A percentile compares a stretch with the other conserved stretches of the same genome.
Conservation (phyloP, 2,888 invertebrate genomes). For the Acanthosoma haemorrhoidale region DNA sequence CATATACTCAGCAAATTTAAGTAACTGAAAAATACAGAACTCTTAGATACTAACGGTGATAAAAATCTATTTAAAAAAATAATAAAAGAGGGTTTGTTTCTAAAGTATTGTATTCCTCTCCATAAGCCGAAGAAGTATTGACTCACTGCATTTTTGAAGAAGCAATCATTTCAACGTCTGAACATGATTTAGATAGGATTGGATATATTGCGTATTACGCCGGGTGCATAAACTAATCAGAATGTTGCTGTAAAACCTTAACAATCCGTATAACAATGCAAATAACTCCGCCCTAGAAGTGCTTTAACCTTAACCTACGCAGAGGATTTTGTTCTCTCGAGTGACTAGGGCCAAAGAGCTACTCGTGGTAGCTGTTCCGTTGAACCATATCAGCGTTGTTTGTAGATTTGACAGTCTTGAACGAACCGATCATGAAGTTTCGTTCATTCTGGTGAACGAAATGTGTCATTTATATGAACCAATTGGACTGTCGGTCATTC, state of each 20-base stretch:
- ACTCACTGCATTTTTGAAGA: constrained; percentile 19
- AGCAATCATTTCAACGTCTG: constrained; percentile 9
- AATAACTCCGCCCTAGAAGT: constrained; percentile 27
- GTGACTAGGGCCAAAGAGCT: not conserved
- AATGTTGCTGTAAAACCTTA: constrained; percentile 14
- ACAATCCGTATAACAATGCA: constrained; percentile 30
- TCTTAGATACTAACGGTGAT: too few relatives aligned
- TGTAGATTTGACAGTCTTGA: too few relatives aligned
- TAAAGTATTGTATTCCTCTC: not conserved
- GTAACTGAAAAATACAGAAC: too few relatives aligned
- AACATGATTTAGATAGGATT: not conserved
- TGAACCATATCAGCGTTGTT: too few relatives aligned
- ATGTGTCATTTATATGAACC: too few relatives aligned
- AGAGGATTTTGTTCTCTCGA: not conserved
- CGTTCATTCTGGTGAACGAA: too few relatives aligned
- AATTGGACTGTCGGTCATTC: too few relatives aligned
- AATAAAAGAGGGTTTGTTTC: not conserved
- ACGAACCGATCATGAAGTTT: too few relatives aligned
- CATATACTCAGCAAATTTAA: too few relatives aligned
- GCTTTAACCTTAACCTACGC: not conserved
- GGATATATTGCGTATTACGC: not conserved
- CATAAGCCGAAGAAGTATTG: not conserved
- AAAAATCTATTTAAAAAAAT: not conserved
- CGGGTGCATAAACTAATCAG: not conserved
- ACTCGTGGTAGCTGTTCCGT: not conserved